Evolutionary conservation across 2,888 invertebrate genomes (phyloP), one percentile per base, ranked within the genome.

Genomic region (Xylocampa areola): DNA sequence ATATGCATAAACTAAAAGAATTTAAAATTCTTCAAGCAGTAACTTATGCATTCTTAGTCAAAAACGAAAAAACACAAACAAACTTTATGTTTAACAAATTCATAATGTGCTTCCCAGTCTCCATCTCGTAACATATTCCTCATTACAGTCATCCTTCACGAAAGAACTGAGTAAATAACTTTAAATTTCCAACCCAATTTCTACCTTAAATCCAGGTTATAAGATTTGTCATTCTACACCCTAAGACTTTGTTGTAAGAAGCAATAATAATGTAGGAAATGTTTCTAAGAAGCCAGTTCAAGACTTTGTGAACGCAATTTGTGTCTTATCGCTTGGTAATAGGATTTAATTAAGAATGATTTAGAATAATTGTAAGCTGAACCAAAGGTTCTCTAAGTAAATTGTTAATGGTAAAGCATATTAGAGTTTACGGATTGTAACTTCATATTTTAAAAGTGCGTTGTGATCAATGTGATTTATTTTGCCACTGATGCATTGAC

Each of bases 141-240:
- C 72, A 71, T 74, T 71, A 71, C 39, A 53, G 51, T 43, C 40
- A 37, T 51, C 32, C 59, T 29, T 51, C 29, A 25, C 40, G 16
- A 23, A 43, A 58, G 53, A 39, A 50, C 10, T 37, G 29, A 47
- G 43, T 49, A 61, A 35, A 55, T 55, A 57, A 61, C 45, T 61
- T 43, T 30, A 76, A 59, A 67, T 55, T 41, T 41, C 54, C 47
- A 48, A 61, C 59, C 49, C 47, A 74, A 55, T 68, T 68, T 77
- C 51, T 50, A 45, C 57, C 74, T 59, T 68, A 63, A 45, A 25
- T 6, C 60, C 30, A 8, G 13, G 50, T 36, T 25, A 68, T 59
- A 71, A 59, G 58, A 57, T 60, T 61, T 51, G 36, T 70, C 57
- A 61, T 63, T 44, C 48, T 35, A 47, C 45, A 8, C 21, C 49